These are phyloP conservation scores for Trissolcus brochymenae DNA, from an alignment of 2,888 invertebrate species.

Conservation along the genomic window DNA sequence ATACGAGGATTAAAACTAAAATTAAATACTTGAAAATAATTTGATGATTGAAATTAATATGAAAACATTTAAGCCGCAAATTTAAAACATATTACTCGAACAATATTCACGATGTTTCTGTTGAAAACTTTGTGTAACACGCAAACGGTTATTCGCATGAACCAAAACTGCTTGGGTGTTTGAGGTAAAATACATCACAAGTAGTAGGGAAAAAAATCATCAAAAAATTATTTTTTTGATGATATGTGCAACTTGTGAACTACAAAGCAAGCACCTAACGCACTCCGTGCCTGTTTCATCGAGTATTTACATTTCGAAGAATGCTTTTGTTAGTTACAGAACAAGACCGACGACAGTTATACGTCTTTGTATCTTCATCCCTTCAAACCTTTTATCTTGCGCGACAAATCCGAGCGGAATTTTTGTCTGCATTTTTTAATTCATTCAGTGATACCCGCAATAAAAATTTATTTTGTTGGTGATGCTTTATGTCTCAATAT, in stretches of 20 bases:
- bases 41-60: not conserved
- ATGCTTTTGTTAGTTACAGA: constrained; percentile 43
- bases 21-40: no score
- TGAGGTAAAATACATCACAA: constrained; percentile 37
- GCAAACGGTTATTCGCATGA: constrained; percentile 18
- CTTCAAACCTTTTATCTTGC: constrained; percentile 32
- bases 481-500: no score
- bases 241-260: constrained; percentile 42
- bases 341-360: constrained; percentile 49
- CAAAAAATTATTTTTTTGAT: constrained; percentile 37
- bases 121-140: constrained; percentile 4
- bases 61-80: not conserved
- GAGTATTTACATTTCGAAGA: constrained; percentile 50
- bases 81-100: constrained; percentile 14
- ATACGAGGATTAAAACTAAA: no score
- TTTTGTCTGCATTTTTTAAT: constrained; percentile 21
- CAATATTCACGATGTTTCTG: constrained; percentile 26
- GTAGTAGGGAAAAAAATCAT: constrained; percentile 25
- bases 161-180: constrained; percentile 9
- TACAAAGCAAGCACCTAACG: constrained; percentile 44
- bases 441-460: not conserved
- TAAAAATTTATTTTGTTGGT: no score
- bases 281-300: constrained; percentile 34
- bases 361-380: constrained; percentile 41
- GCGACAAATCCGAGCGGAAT: constrained; percentile 28